Evolutionary conservation across 2,113 vertebrate species (phyloP).

Genomic region (Heterotilapia buettikoferi): DNA sequence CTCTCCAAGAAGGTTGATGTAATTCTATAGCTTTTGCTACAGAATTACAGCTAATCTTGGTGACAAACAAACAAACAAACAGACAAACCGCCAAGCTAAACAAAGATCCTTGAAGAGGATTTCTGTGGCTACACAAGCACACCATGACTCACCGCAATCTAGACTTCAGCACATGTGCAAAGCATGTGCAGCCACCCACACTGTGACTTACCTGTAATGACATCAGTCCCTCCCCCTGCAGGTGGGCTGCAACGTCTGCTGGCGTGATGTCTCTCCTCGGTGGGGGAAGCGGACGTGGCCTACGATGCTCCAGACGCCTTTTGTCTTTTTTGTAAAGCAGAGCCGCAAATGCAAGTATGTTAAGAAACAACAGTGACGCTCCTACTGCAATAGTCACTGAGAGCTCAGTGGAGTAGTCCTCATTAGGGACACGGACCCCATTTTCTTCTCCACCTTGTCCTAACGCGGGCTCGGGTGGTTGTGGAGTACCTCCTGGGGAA

Average conservation of each 20-base stretch:
- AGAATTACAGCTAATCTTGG: background rate
- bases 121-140: background rate
- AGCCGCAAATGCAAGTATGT: constrained; percentile 92
- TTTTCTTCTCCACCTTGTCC: constrained; percentile 50
- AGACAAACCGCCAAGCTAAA: background rate
- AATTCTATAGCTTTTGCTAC: background rate
- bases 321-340: constrained; percentile 97
- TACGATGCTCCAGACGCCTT: constrained; percentile 79
- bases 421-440: constrained; percentile 51
- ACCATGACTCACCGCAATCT: background rate
- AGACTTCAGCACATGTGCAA: background rate
- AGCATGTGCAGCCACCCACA: background rate
- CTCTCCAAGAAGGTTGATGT: background rate
- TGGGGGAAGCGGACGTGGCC: constrained; percentile 80
- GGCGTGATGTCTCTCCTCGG: constrained; percentile 83
- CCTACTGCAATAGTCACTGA: constrained; percentile 97
- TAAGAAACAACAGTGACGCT: constrained; percentile 89
- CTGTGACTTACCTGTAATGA: constrained; percentile 78
- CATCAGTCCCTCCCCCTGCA: constrained; percentile 91
- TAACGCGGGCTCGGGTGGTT: constrained; percentile 60
- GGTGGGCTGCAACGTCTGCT: constrained; percentile 81
- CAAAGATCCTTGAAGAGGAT: background rate
- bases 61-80: background rate
- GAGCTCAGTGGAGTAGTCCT: constrained; percentile 92
- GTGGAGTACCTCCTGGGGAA: constrained; percentile 79